Evolutionary conservation across 2,797 vertebrate genomes (phyloP).

Genomic region (Gambusia yucatana): DNA sequence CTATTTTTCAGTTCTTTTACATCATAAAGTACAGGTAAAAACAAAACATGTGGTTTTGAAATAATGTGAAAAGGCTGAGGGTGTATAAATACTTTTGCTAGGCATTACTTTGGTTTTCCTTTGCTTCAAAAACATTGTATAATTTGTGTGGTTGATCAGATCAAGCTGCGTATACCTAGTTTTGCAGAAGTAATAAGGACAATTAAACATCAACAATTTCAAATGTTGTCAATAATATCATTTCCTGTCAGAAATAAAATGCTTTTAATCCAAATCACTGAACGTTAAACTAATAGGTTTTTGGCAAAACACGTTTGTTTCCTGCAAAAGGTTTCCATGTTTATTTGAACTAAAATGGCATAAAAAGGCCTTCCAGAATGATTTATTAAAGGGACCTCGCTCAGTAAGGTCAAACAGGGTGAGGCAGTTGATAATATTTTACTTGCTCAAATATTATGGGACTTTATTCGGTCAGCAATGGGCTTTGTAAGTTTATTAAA

Average conservation of each 20-base stretch:
- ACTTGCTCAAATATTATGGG: slow-evolving; percentile 26
- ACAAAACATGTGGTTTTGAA: neutral
- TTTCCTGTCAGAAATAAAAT: neutral
- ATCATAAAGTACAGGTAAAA: neutral
- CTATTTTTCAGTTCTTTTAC: neutral
- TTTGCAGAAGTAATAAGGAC: neutral
- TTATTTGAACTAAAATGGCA: neutral
- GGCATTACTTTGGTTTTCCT: neutral
- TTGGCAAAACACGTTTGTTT: neutral
- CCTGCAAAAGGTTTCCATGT: neutral
- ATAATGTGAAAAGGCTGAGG: neutral
- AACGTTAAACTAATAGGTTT: neutral
- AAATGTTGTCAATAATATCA: neutral
- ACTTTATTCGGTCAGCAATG: slow-evolving; percentile 45
- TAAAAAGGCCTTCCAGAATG: neutral
- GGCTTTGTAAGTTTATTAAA: slow-evolving; percentile 12
- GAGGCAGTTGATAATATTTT: slow-evolving; percentile 9
- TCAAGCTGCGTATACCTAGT: neutral
- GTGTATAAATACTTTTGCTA: neutral
- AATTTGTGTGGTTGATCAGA: neutral
- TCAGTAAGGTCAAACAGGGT: slow-evolving; percentile 24
- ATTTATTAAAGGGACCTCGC: slow-evolving; percentile 6
- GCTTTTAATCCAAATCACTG: neutral
- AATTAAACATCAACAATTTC: neutral
- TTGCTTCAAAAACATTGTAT: neutral